Evolutionary conservation across 2,797 vertebrate genomes (phyloP).

Genomic region (Hypotaenidia philippensis): DNA sequence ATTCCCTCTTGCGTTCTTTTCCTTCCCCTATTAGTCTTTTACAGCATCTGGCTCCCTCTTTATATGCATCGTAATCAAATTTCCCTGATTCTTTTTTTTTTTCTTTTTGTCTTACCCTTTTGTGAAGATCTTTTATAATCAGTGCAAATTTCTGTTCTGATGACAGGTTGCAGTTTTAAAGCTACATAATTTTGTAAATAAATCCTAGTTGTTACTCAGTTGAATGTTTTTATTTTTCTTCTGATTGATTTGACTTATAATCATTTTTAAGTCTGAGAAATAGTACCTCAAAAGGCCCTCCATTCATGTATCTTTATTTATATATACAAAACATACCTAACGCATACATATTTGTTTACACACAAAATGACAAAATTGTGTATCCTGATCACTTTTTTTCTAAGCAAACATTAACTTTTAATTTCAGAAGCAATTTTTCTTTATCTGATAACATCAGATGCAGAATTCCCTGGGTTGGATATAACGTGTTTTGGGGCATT

Average conservation of each 20-base stretch:
- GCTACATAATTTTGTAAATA: not conserved
- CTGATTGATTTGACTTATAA: not conserved
- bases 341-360: not conserved
- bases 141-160: not conserved
- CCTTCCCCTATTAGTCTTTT: not conserved
- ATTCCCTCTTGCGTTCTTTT: not conserved
- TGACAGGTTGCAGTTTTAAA: not conserved
- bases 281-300: not conserved
- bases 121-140: not conserved
- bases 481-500: not conserved
- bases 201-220: not conserved
- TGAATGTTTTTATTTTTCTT: not conserved
- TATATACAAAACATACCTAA: not conserved
- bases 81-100: not conserved
- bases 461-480: not conserved
- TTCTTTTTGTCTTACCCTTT: not conserved
- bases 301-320: not conserved
- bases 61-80: not conserved
- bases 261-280: not conserved
- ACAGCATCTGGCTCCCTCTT: not conserved
- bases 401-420: not conserved
- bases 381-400: not conserved
- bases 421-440: not conserved
- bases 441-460: not conserved
- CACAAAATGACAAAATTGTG: not conserved